Base-by-base conservation (phyloP, 2,888 invertebrate species). In the Pelosia muscerda region DNA sequence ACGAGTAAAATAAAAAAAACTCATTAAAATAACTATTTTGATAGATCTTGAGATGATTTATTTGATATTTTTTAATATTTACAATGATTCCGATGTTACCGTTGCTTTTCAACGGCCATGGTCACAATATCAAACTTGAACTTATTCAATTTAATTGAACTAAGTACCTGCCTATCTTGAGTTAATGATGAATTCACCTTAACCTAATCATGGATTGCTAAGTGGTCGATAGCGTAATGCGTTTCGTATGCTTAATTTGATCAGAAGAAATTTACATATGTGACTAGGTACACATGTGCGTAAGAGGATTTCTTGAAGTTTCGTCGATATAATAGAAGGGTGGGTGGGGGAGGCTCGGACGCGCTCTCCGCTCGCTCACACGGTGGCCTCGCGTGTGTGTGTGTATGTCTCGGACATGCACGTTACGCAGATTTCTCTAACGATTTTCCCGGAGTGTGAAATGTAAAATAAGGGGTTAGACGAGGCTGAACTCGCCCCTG, bases 381-480 rank as follows among this genome's bases (percentile, higher is more conserved):
- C 82, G 84, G 70, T 74, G 83, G 67, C 78, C 66, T 75, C 65
- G 82, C 72, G 80, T 84, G 93, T 92, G 92, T 92, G 93, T 86
- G 91, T 53, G 63, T 89, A 87, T 86, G 91, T 92, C 92, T 93
- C 93, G 92, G 94, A 92, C 94, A 92, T 90, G 91, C 93, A 93
- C 91, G 93, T 87, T 93, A 94, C 93, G 94, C 94, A 94, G 94
- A 95, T 95, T 95, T 95, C 94, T 93, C 94, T 94, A 94, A 95
- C 94, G 94, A 94, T 94, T 95, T 95, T 95, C 94, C 94, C 93
- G 90, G 93, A 95, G 94, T 95, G 94, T 95, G 94, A 95, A 95
- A 95, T 95, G 94, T 94, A 95, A 95, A 95, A 94, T 94, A 93
- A 94, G 94, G 94, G 94, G 94, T 95, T 94, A 95, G 92, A 90